phyloP scores from a whole-genome alignment of 1,140 invertebrate genomes.

The Homarus americanus region DNA sequence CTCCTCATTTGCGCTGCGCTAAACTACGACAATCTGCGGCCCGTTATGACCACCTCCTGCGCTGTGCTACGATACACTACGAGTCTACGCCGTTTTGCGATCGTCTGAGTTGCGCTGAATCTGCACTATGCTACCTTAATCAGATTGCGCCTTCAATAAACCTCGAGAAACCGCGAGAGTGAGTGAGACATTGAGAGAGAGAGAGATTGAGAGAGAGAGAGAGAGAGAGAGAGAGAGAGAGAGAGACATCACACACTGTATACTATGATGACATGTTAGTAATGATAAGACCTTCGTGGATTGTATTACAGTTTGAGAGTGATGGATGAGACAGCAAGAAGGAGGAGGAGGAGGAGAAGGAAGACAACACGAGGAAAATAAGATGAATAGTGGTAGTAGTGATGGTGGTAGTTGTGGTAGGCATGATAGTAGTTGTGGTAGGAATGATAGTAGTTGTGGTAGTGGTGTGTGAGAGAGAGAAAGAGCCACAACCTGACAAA shows the following conservation, averaged over 20 bases:
- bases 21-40: too few species aligned
- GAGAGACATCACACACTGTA: not conserved
- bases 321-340: conserved; percentile 7
- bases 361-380: not conserved
- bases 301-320: conserved; percentile 21
- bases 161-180: too few species aligned
- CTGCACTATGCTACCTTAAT: too few species aligned
- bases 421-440: too few species aligned
- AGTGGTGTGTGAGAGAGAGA: not conserved
- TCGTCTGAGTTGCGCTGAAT: too few species aligned
- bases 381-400: not conserved
- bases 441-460: not conserved
- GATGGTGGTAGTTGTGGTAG: not conserved
- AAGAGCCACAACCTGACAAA: not conserved
- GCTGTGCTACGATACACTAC: too few species aligned
- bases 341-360: too few species aligned
- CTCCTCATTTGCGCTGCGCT: not conserved
- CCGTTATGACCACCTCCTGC: too few species aligned
- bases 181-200: too few species aligned
- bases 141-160: too few species aligned
- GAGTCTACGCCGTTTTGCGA: too few species aligned
- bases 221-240: not conserved
- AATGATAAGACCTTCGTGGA: not conserved
- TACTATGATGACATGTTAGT: conserved; percentile 10
- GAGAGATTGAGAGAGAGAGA: not conserved